Evolutionary conservation across 2,113 vertebrate genomes (phyloP).

Genomic region (Pycnonotus jocosus): DNA sequence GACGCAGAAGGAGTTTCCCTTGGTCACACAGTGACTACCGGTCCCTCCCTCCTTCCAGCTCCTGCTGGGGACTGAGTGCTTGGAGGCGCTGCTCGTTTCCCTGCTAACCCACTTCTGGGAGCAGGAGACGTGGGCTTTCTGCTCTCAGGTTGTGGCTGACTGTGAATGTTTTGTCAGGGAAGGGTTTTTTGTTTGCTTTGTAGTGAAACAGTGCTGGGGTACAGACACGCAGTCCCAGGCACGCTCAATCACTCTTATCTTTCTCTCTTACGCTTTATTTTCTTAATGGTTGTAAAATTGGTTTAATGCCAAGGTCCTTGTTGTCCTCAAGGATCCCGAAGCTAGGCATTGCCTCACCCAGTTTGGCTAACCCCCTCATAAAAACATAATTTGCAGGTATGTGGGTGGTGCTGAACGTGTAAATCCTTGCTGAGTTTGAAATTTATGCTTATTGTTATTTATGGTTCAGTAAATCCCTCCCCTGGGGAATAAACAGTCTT

Average conservation of each 20-base stretch:
- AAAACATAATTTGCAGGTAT: neutral
- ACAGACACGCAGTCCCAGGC: neutral
- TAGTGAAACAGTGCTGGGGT: neutral
- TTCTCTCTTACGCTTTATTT: neutral
- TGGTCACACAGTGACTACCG: fast-evolving
- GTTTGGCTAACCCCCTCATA: neutral
- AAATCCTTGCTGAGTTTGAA: neutral
- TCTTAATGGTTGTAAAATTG: neutral
- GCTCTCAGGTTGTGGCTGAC: neutral
- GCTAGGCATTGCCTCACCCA: neutral
- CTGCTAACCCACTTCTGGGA: neutral
- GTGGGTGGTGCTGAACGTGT: neutral
- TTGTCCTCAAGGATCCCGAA: neutral
- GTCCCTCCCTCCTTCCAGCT: neutral
- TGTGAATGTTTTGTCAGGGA: neutral
- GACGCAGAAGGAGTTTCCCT: neutral
- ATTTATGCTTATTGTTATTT: neutral
- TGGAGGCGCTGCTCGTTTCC: neutral
- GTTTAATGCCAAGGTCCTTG: neutral
- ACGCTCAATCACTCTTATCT: fast-evolving
- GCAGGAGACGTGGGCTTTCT: neutral
- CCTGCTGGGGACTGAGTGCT: neutral
- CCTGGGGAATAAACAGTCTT: neutral
- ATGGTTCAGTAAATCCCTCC: neutral
- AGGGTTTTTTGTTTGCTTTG: neutral